A percentile compares a stretch with the other conserved stretches of the same genome.
Conservation (phyloP, 2,113 vertebrate genomes). For the Pithys albifrons region DNA sequence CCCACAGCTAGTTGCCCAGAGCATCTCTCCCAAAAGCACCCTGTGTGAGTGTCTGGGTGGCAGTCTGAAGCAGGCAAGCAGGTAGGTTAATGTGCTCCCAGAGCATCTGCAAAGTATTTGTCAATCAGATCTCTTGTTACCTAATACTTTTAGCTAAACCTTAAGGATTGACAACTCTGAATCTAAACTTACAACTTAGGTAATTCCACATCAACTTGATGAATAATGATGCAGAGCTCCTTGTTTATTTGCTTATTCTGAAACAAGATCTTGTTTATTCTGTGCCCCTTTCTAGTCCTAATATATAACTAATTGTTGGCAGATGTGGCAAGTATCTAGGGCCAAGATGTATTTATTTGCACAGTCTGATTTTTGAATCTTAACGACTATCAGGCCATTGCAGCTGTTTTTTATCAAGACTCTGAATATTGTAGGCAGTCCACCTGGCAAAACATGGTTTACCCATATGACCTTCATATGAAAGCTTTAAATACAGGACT, state of each 20-base stretch:
- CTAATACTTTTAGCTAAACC: constrained; percentile 30
- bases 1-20: not conserved
- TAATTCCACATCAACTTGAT: constrained; percentile 67
- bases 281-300: constrained; percentile 70
- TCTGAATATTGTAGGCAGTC: constrained; percentile 69
- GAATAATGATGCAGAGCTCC: constrained; percentile 76
- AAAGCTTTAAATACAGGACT: constrained; percentile 77
- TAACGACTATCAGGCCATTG: constrained; percentile 81
- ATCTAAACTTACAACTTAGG: not conserved
- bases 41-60: constrained; percentile 24
- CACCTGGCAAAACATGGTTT: constrained; percentile 95
- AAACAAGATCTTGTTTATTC: constrained; percentile 82
- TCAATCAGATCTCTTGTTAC: constrained; percentile 51
- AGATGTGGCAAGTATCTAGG: constrained; percentile 82
- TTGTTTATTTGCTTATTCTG: constrained; percentile 89
- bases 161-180: constrained; percentile 28
- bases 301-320: constrained; percentile 88
- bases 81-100: constrained; percentile 20
- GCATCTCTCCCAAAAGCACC: not conserved
- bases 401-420: constrained; percentile 92
- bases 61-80: not conserved
- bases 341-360: constrained; percentile 91
- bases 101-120: constrained; percentile 63
- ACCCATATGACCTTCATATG: constrained; percentile 73
- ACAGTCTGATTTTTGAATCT: constrained; percentile 89